Base-by-base conservation (phyloP, 2,113 vertebrate genomes). In the Atherinomorus stipes region DNA sequence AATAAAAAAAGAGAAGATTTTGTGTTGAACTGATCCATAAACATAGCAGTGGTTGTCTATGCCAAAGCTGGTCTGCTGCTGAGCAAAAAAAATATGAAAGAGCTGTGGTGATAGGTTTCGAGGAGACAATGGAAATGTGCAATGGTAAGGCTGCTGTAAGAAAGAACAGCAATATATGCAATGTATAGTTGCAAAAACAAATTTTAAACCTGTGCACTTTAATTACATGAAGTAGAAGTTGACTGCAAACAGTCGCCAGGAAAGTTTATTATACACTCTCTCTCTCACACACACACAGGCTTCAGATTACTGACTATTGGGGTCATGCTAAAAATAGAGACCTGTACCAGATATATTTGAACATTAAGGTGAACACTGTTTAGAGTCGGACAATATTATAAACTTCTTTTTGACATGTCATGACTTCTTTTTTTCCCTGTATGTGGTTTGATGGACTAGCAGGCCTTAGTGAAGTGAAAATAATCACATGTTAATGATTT, bases 401-500 rank as follows among this genome's bases (percentile, higher is more conserved):
- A 34, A 42, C 34, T 51, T 54, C 37, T 57, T 56, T 16, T 18
- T 23, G 21, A 70, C 37, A 25, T 54, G 13, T 71, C 62, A 28
- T 2, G 19, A 3, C 26, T 31, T 72, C 15, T 34, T 7, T 34
- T 44, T 58, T 19, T 44, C 38, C 34, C 68, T 21, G 44, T 42
- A 42, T 7, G 69, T n/a, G 66, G 26, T 38, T 57, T 64, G 34
- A 64, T 22, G 0, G 21, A 62, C 54, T 38, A 31, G 34, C 44
- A 19, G 26, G 45, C 56, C 37, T 60, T n/a, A 34, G 71, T 28
- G 15, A 85, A 74, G 68, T 11, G n/a, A 80, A 87, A 73, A 53
- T 91, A 86, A 92, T 90, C 90, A 87, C 86, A 88, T 90, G 90
- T 90, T 79, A 91, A 91, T 91, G 82, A 89, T 90, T 92, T 88